A percentile compares a stretch with the other conserved stretches of the same genome.
Evolutionary conservation across 2,113 vertebrate genomes (phyloP).

Genomic region (Hydrolagus affinis): DNA sequence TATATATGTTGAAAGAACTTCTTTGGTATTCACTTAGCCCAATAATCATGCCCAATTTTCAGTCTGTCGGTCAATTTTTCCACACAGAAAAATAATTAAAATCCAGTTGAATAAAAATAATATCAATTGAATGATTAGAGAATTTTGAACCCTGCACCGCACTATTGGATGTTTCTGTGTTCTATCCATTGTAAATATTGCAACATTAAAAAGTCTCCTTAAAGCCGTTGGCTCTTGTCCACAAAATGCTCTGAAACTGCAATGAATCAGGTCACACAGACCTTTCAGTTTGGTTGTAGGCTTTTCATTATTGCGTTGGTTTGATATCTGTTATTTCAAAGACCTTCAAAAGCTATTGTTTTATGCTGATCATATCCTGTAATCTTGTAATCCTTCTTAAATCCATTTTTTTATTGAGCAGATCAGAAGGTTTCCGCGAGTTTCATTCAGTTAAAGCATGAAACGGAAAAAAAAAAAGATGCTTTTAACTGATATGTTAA

Average conservation of each 20-base stretch:
- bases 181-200: background rate
- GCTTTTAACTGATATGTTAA: no score
- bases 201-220: background rate
- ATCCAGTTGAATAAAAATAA: no score
- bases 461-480: background rate
- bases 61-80: no score
- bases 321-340: background rate
- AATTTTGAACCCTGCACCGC: no score
- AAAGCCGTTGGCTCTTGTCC: conserved; percentile 2
- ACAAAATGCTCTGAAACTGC: background rate
- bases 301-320: conserved; percentile 2
- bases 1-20: no score
- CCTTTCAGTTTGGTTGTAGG: background rate
- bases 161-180: background rate
- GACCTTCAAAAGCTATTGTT: background rate
- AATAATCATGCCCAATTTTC: no score
- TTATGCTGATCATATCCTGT: background rate
- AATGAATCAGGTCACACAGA: background rate
- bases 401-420: background rate
- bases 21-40: no score
- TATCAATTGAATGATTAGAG: no score
- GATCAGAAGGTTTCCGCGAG: background rate
- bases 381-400: background rate
- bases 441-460: background rate
- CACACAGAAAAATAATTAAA: no score